These are phyloP conservation scores for Odontocolon sp. DNA, from an alignment of 2,888 invertebrate species.

Conservation along the genomic window DNA sequence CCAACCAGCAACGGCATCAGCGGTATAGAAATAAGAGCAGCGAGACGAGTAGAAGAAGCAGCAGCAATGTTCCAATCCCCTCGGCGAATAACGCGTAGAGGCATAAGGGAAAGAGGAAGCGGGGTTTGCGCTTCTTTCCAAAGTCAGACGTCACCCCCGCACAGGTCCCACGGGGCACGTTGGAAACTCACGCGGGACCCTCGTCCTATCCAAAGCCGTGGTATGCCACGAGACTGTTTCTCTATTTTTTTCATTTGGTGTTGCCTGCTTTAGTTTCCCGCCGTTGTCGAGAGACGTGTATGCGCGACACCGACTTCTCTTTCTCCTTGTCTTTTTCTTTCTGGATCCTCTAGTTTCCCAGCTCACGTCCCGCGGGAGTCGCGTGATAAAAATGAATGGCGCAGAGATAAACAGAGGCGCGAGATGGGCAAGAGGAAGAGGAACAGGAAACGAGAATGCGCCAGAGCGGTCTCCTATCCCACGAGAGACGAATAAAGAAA, in stretches of 20 bases:
- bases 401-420: slow-evolving; percentile 70
- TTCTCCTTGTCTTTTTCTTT: slow-evolving; percentile 8
- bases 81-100: slow-evolving; percentile 33
- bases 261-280: slow-evolving; percentile 26
- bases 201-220: neutral
- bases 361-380: slow-evolving; percentile 57
- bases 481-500: slow-evolving; percentile 78
- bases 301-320: slow-evolving; percentile 27
- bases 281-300: slow-evolving; percentile 34
- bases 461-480: slow-evolving; percentile 50
- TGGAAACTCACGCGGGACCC: slow-evolving; percentile 17
- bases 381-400: slow-evolving; percentile 80
- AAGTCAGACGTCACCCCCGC: slow-evolving; percentile 57
- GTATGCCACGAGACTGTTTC: slow-evolving; percentile 43
- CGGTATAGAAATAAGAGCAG: slow-evolving; percentile 35
- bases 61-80: slow-evolving; percentile 38
- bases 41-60: slow-evolving; percentile 29
- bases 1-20: neutral
- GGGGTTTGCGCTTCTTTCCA: slow-evolving; percentile 61
- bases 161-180: slow-evolving; percentile 71
- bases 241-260: neutral
- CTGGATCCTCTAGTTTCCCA: slow-evolving; percentile 37
- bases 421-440: slow-evolving; percentile 56
- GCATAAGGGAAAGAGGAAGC: slow-evolving; percentile 27
- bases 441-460: slow-evolving; percentile 50